Conservation (phyloP, 1,140 invertebrate species). For the Chironomus striatipennis region DNA sequence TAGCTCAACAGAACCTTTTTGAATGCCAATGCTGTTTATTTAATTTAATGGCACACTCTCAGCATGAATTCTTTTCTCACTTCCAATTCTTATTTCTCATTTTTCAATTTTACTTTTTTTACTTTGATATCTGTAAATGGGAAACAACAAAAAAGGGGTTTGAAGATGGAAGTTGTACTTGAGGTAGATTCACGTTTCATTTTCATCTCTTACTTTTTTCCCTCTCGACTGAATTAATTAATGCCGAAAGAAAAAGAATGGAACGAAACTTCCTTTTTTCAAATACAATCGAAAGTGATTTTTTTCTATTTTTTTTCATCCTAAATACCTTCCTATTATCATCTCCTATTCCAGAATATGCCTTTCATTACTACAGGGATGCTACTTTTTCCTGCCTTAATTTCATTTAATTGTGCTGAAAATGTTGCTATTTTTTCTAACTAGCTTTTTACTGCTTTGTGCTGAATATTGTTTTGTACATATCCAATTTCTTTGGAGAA, state of each 20-base stretch:
- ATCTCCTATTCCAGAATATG: no score
- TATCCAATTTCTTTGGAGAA: no score
- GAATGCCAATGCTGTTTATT: conserved; percentile 12
- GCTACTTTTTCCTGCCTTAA: no score
- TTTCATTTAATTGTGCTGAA: neutral
- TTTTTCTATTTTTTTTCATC: no score
- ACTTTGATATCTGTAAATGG: neutral
- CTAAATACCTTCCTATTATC: no score
- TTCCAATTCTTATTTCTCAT: neutral
- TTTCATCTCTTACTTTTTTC: neutral
- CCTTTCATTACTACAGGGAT: no score
- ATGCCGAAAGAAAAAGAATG: no score
- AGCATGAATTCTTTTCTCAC: neutral
- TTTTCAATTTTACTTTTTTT: no score
- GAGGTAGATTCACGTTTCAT: conserved; percentile 6
- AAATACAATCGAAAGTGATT: no score
- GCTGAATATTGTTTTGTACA: no score
- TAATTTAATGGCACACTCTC: conserved; percentile 12
- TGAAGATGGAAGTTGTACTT: neutral
- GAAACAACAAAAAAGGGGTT: neutral
- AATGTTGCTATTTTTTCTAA: neutral
- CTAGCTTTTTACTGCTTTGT: neutral
- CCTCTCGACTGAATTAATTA: no score
- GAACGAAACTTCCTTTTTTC: no score
- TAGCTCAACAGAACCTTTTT: conserved; percentile 7